Base-by-base conservation (phyloP, 2,888 invertebrate species). In the Spodoptera littoralis region DNA sequence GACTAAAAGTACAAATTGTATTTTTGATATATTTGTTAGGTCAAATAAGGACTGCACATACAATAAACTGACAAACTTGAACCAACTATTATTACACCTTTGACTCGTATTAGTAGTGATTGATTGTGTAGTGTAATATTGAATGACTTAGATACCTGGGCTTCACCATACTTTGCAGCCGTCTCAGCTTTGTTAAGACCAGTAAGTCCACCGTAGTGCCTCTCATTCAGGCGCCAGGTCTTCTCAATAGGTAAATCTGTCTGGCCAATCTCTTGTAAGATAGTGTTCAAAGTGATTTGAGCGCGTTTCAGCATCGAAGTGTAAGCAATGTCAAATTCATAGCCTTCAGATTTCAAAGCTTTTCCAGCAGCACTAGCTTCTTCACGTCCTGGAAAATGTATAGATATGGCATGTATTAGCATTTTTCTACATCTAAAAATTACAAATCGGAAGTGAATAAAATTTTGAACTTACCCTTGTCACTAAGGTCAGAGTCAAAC, bases 151-250 rank as follows among this genome's bases (percentile, higher is more conserved):
- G 49, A 46, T 84, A 97, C 97, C 95, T 97, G 97, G 53, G 96
- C 96, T 85, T 98, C 98, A 11, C 98, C 98, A 90, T 97, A 98
- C 86, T 97, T 97, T 57, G 96, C 96, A 54, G 98, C 98, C 22
- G 98, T 97, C 90, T 98, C 97, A 0, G 97, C 96, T 88, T 98
- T 98, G 84, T 98, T 97, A 66, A 97, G 95, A 2, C 98, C 98
- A 11, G 98, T 98, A 6, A 98, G 95, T 46, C 97, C 97, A 55
- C 98, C 98, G 82, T 98, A 98, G 84, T 98, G 98, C 65, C 98
- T 96, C 88, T 98, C 98, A 82, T 98, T 98, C 36, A 98, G 92
- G 12, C 98, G 95, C 98, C 98, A 98, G 11, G 97, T 97, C 84
- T 96, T 96, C 5, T 95, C 87, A 8, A 97, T 91, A 0, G 97